Conservation (phyloP, 2,888 invertebrate genomes). For the Nomada ruficornis region DNA sequence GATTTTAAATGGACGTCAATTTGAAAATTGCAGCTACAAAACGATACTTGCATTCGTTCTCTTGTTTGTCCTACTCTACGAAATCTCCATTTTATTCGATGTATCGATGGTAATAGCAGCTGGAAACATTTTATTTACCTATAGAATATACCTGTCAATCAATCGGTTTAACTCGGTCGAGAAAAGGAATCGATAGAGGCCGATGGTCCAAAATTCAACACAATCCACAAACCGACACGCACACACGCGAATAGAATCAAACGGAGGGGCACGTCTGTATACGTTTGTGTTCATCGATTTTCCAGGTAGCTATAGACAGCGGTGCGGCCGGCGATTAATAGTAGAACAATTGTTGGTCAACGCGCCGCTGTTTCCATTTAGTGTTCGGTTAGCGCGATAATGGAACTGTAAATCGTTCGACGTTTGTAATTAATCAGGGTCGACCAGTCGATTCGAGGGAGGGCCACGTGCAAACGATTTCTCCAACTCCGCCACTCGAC, state of each 20-base stretch:
- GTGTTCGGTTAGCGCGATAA: constrained; percentile 66
- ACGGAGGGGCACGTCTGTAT: not conserved
- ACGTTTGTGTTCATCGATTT: constrained; percentile 46
- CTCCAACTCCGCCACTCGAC: constrained; percentile 20
- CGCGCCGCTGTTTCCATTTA: constrained; percentile 65
- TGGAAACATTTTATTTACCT: constrained; percentile 8
- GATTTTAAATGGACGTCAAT: not conserved
- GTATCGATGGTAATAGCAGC: constrained; percentile 1
- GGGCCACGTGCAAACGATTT: constrained; percentile 57
- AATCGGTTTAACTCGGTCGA: constrained; percentile 39
- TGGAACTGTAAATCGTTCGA: constrained; percentile 69
- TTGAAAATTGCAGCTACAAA: not conserved
- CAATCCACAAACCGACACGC: not conserved
- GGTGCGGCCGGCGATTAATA: constrained; percentile 59
- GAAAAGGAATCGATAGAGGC: constrained; percentile 23
- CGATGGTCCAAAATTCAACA: constrained; percentile 29
- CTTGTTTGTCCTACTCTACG: not conserved
- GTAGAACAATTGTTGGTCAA: constrained; percentile 61
- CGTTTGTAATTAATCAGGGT: constrained; percentile 69
- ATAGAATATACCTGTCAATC: constrained; percentile 45
- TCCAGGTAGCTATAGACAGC: constrained; percentile 42
- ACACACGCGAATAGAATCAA: not conserved
- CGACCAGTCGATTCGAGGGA: constrained; percentile 61
- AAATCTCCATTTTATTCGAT: constrained; percentile 15
- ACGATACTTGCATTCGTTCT: not conserved